Evolutionary conservation across 2,888 invertebrate species (phyloP), one percentile per base, ranked within the genome.

Genomic region (Trissolcus brochymenae): DNA sequence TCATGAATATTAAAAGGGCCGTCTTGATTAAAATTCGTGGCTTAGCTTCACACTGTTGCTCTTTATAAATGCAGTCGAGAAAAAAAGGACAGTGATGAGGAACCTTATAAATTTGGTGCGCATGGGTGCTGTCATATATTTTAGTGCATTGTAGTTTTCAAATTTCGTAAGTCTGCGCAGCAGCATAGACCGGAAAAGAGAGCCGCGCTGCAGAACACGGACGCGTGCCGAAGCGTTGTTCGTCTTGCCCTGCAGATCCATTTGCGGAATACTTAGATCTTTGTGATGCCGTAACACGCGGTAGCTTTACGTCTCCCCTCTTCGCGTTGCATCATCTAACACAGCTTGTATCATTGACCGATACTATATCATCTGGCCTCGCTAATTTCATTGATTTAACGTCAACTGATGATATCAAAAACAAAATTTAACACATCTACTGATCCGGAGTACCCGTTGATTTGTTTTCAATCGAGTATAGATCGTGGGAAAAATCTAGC

Each of bases 201-300:
- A 78, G 66, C 76, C 80, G 79, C 81, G 74, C 79, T 75, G 82
- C 82, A 84, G 84, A 84, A 82, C 82, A 46, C 14, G 81, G 83
- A 85, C 85, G 83, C 85, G 84, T 86, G 84, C 82, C 83, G 64
- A 62, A 49, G 80, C 81, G 79, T 82, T 81, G 82, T 79, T 81
- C 76, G 80, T 81, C 81, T 82, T 83, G 83, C 79, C 80, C 80
- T 71, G 79, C 76, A 80, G 82, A 81, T 80, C 85, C 83, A 82
- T 84, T 81, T 81, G 81, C 70, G 81, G 76, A 41, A 50, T 59
- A 72, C 76, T 66, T 72, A 70, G 59, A 73, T 56, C 77, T 76
- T 67, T 61, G 64, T 80, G 78, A 81, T 61, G 66, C 67, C 55
- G 73, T 41, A 65, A 62, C 46, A 54, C 50, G 55, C 78, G 11